Conservation (phyloP, 2,888 invertebrate species). For the Ormyrus thymus region DNA sequence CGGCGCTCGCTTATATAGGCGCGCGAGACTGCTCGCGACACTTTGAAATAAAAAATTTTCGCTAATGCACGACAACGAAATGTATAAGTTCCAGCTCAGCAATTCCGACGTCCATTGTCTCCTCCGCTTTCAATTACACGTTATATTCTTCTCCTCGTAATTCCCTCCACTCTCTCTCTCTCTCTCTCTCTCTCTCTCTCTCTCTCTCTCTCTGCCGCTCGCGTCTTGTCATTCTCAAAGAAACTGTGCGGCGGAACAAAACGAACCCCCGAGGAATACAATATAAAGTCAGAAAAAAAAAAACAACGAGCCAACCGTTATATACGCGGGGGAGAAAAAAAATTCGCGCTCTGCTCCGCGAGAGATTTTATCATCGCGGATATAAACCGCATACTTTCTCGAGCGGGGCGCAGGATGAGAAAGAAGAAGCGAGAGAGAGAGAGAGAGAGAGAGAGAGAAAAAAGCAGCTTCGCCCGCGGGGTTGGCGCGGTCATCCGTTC, state of each 20-base stretch:
- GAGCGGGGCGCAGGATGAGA: not conserved
- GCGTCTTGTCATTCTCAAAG: conserved; percentile 8
- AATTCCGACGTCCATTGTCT: conserved; percentile 17
- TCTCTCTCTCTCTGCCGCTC: no score
- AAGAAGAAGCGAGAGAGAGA: not conserved
- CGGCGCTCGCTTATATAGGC: not conserved
- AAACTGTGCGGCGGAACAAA: not conserved
- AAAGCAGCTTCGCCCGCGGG: conserved; percentile 2
- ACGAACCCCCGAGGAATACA: conserved; percentile 14
- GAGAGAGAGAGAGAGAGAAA: not conserved
- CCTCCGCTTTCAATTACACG: conserved; percentile 32
- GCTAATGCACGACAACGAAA: conserved; percentile 10
- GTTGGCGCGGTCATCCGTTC: conserved; percentile 35
- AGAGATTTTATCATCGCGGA: conserved; percentile 33
- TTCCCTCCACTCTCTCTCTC: conserved; percentile 3
- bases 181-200: not conserved
- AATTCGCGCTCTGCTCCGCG: not conserved
- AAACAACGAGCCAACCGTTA: not conserved
- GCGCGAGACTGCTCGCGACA: not conserved
- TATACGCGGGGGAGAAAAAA: not conserved
- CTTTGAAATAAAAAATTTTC: conserved; percentile 4
- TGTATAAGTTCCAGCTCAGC: conserved; percentile 23
- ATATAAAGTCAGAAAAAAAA: conserved; percentile 17
- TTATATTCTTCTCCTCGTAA: conserved; percentile 8
- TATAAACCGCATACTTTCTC: conserved; percentile 13